Conservation (phyloP, 2,113 vertebrate species). For the Eublepharis macularius region DNA sequence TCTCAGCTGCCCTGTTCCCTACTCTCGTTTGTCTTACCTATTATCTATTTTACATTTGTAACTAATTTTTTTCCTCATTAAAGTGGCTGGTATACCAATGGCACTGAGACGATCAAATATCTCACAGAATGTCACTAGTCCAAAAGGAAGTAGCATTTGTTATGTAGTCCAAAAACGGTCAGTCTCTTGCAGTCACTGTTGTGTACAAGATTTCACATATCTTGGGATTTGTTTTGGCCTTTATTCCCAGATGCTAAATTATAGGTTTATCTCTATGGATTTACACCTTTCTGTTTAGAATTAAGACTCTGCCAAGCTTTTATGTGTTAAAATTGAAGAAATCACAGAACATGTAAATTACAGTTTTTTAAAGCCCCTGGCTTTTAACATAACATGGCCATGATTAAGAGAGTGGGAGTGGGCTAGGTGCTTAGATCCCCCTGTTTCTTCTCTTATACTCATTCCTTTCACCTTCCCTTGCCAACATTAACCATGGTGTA, state of each 20-base stretch:
- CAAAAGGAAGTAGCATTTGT: neutral
- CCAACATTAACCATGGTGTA: neutral
- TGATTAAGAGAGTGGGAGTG: neutral
- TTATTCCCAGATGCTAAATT: conserved; percentile 65
- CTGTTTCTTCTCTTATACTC: neutral
- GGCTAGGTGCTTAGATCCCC: neutral
- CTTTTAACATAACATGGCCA: conserved; percentile 53
- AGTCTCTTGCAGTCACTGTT: conserved; percentile 26
- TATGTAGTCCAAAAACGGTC: conserved; percentile 29
- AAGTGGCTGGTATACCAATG: no score
- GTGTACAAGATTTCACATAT: conserved; percentile 55
- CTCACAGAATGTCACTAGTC: neutral
- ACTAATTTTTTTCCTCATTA: no score
- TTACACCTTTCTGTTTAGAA: conserved; percentile 60
- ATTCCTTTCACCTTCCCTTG: neutral
- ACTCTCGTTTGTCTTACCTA: no score
- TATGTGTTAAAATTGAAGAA: conserved; percentile 65
- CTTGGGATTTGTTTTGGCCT: conserved; percentile 37
- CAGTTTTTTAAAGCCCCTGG: conserved; percentile 52
- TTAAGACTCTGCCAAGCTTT: conserved; percentile 48
- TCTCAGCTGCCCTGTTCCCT: no score
- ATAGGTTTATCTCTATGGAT: conserved; percentile 31
- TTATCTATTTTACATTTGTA: no score
- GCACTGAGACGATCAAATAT: no score
- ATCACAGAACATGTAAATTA: conserved; percentile 56